Conservation (phyloP, 2,797 vertebrate species). For the Champsocephalus gunnari region DNA sequence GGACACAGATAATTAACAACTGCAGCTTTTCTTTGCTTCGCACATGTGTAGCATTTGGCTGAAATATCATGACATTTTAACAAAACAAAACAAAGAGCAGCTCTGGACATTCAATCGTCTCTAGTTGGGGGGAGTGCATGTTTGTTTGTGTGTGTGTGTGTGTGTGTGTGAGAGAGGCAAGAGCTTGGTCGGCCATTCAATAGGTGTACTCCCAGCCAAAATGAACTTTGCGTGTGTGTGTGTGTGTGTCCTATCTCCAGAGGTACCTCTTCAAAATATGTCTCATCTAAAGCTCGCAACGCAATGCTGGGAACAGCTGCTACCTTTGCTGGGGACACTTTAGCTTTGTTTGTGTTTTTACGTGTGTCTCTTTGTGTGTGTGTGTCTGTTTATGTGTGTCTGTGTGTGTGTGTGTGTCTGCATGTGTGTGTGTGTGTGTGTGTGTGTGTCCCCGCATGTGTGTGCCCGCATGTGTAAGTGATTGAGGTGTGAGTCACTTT, state of each 20-base stretch:
- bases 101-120: conserved; percentile 21
- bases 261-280: conserved; percentile 64
- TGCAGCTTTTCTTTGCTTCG: conserved; percentile 12
- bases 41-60: conserved; percentile 38
- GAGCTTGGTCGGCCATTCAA: conserved; percentile 35
- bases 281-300: conserved; percentile 59
- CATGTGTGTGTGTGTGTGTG: neutral
- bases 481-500: conserved; percentile 68
- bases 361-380: conserved; percentile 11
- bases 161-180: neutral
- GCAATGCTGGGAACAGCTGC: conserved; percentile 61
- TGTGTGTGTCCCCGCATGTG: neutral
- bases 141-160: neutral
- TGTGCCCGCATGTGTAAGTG: conserved; percentile 27
- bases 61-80: conserved; percentile 54
- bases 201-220: conserved; percentile 7
- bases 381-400: conserved; percentile 23
- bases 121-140: neutral
- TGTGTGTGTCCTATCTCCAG: conserved; percentile 17
- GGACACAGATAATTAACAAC: conserved; percentile 17
- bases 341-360: conserved; percentile 34
- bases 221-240: too few species aligned
- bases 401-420: conserved; percentile 10
- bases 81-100: conserved; percentile 31
- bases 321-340: conserved; percentile 65